Evolutionary conservation across 1,140 invertebrate genomes (phyloP).

Genomic region (Phymastichus coffea): DNA sequence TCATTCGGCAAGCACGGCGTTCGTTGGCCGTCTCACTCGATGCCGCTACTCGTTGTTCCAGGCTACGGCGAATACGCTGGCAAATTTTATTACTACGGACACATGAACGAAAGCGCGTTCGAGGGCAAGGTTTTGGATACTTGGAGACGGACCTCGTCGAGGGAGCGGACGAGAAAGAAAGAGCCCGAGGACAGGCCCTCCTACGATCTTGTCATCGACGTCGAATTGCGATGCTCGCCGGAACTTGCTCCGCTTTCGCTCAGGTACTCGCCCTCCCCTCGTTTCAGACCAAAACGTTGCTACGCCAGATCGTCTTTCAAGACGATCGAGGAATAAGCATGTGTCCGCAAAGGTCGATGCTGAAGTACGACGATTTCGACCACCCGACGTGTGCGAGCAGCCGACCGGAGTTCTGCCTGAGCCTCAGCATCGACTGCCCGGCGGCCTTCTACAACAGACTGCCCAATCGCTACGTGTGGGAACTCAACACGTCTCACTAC

Average conservation of each 20-base stretch:
- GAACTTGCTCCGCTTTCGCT: slow-evolving; percentile 47
- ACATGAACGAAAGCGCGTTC: slow-evolving; percentile 51
- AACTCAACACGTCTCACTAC: slow-evolving; percentile 27
- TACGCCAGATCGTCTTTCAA: neutral
- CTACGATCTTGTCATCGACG: slow-evolving; percentile 41
- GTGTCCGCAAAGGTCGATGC: slow-evolving; percentile 19
- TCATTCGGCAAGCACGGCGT: no score
- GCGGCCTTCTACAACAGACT: slow-evolving; percentile 43
- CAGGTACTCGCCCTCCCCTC: neutral
- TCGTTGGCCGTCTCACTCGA: neutral
- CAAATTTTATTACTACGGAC: slow-evolving; percentile 51
- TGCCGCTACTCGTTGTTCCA: neutral
- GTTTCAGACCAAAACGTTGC: neutral
- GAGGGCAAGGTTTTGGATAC: slow-evolving; percentile 25
- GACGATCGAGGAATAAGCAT: no score
- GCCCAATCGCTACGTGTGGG: slow-evolving; percentile 45
- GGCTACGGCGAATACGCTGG: slow-evolving; percentile 50
- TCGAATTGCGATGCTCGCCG: slow-evolving; percentile 47
- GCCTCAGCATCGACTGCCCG: slow-evolving; percentile 40
- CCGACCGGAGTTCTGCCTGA: slow-evolving; percentile 42
- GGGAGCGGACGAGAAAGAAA: slow-evolving; percentile 7
- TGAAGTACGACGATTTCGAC: slow-evolving; percentile 43
- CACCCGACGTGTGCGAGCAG: neutral
- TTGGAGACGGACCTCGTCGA: neutral
- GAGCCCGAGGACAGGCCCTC: slow-evolving; percentile 5